Percentiles rank a stretch among this genome's conserved stretches.
Conservation (phyloP, 2,113 vertebrate species). For the Sprattus sprattus region DNA sequence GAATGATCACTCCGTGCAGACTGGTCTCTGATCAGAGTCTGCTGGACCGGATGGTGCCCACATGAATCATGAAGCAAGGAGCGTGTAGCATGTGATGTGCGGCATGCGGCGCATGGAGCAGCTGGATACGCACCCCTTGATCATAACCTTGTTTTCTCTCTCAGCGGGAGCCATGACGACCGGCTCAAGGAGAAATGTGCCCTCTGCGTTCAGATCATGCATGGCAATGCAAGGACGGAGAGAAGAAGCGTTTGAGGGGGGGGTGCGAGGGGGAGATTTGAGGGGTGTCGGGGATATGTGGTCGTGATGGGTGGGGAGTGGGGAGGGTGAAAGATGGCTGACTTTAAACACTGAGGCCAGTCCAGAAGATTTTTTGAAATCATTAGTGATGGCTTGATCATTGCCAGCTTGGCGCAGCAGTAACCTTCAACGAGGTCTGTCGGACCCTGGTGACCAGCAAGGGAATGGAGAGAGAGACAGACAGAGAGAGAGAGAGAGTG, state of each 20-base stretch:
- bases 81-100: conserved; percentile 1
- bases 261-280: conserved; percentile 35
- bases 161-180: conserved; percentile 50
- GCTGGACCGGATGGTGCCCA: conserved; percentile 26
- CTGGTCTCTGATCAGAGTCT: not conserved
- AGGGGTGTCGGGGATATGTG: conserved; percentile 41
- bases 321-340: conserved; percentile 21
- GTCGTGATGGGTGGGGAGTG: not conserved
- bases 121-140: conserved; percentile 46
- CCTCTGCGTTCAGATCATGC: conserved; percentile 57
- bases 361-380: conserved; percentile 61
- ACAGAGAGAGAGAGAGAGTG: conserved; percentile 46
- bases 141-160: conserved; percentile 56
- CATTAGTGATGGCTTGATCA: conserved; percentile 62
- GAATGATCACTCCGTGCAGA: not conserved
- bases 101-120: not conserved
- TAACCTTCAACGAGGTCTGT: conserved; percentile 71
- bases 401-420: conserved; percentile 53
- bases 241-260: conserved; percentile 41
- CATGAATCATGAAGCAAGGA: not conserved
- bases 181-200: conserved; percentile 55
- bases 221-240: conserved; percentile 49
- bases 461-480: conserved; percentile 47
- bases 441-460: conserved; percentile 62
- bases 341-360: conserved; percentile 34